Percentiles rank a stretch among this genome's conserved stretches.
phyloP scores from a whole-genome alignment of 1,140 invertebrate species.

The Lordiphosa mommai region DNA sequence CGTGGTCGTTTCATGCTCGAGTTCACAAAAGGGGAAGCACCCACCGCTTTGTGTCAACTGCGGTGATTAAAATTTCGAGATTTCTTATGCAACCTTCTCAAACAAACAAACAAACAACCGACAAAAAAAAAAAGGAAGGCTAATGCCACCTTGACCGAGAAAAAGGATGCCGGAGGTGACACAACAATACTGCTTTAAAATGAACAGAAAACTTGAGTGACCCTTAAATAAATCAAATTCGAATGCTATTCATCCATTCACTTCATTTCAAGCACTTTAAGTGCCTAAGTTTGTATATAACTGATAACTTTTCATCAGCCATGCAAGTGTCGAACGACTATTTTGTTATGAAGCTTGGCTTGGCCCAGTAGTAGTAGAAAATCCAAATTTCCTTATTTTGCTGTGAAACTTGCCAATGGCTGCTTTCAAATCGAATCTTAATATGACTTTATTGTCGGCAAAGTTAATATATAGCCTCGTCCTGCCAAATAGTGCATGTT shows the following conservation, averaged over 20 bases:
- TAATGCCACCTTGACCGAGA: constrained; percentile 2
- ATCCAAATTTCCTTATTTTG: too few relatives aligned
- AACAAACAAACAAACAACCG: constrained; percentile 18
- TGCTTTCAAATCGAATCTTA: background rate
- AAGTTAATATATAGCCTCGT: constrained; percentile 13
- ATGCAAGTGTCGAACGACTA: background rate
- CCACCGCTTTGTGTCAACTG: constrained; percentile 60
- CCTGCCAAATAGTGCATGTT: background rate
- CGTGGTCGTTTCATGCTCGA: constrained; percentile 54
- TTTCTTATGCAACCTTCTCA: background rate
- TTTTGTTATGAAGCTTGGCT: too few relatives aligned
- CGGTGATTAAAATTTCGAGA: constrained; percentile 68
- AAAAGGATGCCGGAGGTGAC: background rate
- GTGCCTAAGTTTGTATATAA: too few relatives aligned
- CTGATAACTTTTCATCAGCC: too few relatives aligned
- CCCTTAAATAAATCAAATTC: background rate
- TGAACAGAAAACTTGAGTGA: background rate
- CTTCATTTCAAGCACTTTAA: background rate
- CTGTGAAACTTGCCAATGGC: background rate
- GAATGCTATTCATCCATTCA: constrained; percentile 2
- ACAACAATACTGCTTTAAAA: constrained; percentile 3
- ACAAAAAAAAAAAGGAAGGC: constrained; percentile 11
- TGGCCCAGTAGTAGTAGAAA: too few relatives aligned
- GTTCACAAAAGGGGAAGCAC: constrained; percentile 39
- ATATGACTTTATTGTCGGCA: background rate